These are phyloP conservation scores for Aporophyla lueneburgensis DNA, from an alignment of 2,888 invertebrate species.

Conservation along the genomic window DNA sequence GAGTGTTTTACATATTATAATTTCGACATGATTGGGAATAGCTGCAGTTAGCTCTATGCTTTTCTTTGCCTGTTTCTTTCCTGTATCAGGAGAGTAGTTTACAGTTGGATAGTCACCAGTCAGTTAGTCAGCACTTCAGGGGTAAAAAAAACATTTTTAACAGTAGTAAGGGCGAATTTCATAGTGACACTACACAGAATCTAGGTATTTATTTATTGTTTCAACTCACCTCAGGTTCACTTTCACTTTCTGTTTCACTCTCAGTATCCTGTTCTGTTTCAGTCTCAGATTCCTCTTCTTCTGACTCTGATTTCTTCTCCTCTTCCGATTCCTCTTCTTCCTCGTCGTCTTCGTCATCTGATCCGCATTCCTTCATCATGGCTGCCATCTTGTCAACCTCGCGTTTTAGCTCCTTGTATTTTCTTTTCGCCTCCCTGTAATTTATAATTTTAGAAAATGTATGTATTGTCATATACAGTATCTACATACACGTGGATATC, in stretches of 20 bases:
- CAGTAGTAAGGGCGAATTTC: not conserved
- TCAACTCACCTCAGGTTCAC: constrained; percentile 91
- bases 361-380: constrained; percentile 95
- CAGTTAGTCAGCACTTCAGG: too few relatives aligned
- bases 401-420: constrained; percentile 95
- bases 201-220: not conserved
- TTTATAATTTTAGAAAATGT: not conserved
- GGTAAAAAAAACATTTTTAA: not conserved
- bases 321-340: constrained; percentile 91
- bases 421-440: constrained; percentile 94
- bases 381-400: constrained; percentile 98
- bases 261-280: constrained; percentile 93
- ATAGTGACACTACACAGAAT: not conserved
- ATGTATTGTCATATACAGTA: not conserved
- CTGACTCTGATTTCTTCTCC: constrained; percentile 89
- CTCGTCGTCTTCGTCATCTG: constrained; percentile 93
- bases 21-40: not conserved
- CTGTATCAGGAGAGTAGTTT: too few relatives aligned
- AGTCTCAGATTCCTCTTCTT: constrained; percentile 92
- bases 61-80: not conserved
- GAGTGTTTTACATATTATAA: not conserved
- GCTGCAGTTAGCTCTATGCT: not conserved
- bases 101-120: too few relatives aligned
- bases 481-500: not conserved
- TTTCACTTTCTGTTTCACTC: constrained; percentile 92